These are phyloP conservation scores for Stigmatopora argus DNA, from an alignment of 2,113 vertebrate species.

Conservation along the genomic window DNA sequence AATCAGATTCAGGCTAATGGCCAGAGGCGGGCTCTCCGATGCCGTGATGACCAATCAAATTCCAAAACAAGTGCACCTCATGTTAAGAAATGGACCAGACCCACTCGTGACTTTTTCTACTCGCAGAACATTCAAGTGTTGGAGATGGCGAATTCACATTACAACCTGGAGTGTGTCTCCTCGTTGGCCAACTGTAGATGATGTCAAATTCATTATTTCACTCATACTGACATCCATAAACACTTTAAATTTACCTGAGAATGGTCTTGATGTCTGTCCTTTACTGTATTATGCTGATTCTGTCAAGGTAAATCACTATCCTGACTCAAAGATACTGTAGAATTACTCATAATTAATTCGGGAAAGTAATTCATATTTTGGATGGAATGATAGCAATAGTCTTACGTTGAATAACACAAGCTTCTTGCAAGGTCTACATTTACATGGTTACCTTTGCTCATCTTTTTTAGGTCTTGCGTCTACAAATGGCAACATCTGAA, in stretches of 20 bases:
- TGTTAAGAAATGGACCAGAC: conserved; percentile 55
- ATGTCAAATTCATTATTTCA: no score
- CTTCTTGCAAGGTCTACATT: neutral
- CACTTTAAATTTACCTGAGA: neutral
- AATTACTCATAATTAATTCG: neutral
- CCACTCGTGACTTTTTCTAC: conserved; percentile 60
- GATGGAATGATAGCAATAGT: neutral
- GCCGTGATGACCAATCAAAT: conserved; percentile 59
- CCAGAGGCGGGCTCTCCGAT: conserved; percentile 56
- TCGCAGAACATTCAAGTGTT: conserved; percentile 11
- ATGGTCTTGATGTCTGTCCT: neutral
- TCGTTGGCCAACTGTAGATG: no score
- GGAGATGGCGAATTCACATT: conserved; percentile 3
- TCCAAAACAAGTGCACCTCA: conserved; percentile 67
- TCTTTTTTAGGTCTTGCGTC: neutral
- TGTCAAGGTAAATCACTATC: neutral
- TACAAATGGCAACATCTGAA: neutral
- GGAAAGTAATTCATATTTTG: neutral
- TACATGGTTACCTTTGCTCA: neutral
- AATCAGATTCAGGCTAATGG: conserved; percentile 46
- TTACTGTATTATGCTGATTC: neutral
- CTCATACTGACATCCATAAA: no score
- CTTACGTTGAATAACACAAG: neutral
- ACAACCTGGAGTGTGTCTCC: neutral
- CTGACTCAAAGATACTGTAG: neutral